A percentile compares a stretch with the other conserved stretches of the same genome.
These are phyloP conservation scores for Felis chaus DNA, from an alignment of 2,113 vertebrate species.

Conservation along the genomic window DNA sequence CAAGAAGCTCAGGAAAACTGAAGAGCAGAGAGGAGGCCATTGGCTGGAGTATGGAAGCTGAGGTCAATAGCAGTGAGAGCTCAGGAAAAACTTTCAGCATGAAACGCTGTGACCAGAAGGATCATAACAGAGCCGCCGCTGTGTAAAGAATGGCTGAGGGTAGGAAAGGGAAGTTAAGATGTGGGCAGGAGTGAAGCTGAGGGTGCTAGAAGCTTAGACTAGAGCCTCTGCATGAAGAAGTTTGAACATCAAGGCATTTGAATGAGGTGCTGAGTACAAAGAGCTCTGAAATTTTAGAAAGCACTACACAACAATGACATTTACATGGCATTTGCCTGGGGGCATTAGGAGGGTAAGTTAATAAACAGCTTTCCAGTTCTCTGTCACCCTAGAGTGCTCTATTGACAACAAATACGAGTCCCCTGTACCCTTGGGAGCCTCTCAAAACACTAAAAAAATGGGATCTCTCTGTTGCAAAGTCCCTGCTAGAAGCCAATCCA, in stretches of 20 bases:
- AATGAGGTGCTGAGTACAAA: not conserved
- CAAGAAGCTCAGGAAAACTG: not conserved
- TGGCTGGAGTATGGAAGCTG: fast-evolving
- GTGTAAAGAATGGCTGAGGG: not conserved
- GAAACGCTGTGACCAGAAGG: too few relatives aligned
- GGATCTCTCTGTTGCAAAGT: not conserved
- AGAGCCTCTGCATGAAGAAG: not conserved
- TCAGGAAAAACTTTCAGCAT: too few relatives aligned
- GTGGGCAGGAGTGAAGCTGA: not conserved
- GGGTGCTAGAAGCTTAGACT: not conserved
- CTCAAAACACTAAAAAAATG: not conserved
- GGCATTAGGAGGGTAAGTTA: not conserved
- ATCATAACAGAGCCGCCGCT: fast-evolving
- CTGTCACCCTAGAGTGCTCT: not conserved
- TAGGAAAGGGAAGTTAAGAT: not conserved
- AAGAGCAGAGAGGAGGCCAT: not conserved
- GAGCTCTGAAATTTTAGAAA: not conserved
- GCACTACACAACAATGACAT: not conserved
- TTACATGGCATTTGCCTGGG: not conserved
- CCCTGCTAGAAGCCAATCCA: not conserved
- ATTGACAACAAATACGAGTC: not conserved
- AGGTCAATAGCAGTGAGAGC: not conserved
- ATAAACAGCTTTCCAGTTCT: not conserved
- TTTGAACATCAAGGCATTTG: not conserved
- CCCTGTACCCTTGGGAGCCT: not conserved